A percentile compares a stretch with the other conserved stretches of the same genome.
These are phyloP conservation scores for Distichodus sexfasciatus DNA, from an alignment of 2,797 vertebrate genomes.

Conservation along the genomic window DNA sequence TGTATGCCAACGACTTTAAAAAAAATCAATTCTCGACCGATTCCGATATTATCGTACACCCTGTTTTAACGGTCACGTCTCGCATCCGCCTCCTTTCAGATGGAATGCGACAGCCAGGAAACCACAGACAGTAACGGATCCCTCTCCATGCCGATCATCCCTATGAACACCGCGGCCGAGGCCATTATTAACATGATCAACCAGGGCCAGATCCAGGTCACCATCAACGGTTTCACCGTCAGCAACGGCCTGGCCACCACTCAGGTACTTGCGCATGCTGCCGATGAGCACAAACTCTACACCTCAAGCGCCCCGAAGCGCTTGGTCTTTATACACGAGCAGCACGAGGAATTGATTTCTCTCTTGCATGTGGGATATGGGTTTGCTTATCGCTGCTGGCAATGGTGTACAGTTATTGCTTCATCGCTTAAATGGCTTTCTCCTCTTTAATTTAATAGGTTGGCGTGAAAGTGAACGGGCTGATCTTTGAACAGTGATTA, in stretches of 20 bases:
- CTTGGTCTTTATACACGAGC: not conserved
- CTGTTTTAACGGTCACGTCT: slow-evolving; percentile 26
- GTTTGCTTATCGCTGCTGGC: not conserved
- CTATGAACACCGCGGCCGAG: slow-evolving; percentile 98
- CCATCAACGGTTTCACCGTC: slow-evolving; percentile 96
- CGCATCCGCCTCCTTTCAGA: slow-evolving; percentile 65
- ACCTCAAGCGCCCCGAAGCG: not conserved
- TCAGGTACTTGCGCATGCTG: slow-evolving; percentile 76
- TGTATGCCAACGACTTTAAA: no score
- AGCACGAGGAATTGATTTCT: not conserved
- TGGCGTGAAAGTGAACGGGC: not conserved
- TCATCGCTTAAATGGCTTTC: no score
- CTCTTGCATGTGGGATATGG: not conserved
- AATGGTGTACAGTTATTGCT: not conserved
- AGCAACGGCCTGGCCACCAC: slow-evolving; percentile 98
- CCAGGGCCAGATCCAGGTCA: slow-evolving; percentile 97
- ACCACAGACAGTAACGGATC: slow-evolving; percentile 81
- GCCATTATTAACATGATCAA: slow-evolving; percentile 99
- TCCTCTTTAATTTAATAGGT: not conserved
- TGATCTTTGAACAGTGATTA: not conserved
- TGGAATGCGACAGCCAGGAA: slow-evolving; percentile 94
- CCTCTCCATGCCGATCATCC: slow-evolving; percentile 96
- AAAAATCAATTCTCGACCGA: no score
- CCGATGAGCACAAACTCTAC: not conserved
- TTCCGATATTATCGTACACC: not conserved